Evolutionary conservation across 2,797 vertebrate species (phyloP).

Genomic region (Acanthornis magna): DNA sequence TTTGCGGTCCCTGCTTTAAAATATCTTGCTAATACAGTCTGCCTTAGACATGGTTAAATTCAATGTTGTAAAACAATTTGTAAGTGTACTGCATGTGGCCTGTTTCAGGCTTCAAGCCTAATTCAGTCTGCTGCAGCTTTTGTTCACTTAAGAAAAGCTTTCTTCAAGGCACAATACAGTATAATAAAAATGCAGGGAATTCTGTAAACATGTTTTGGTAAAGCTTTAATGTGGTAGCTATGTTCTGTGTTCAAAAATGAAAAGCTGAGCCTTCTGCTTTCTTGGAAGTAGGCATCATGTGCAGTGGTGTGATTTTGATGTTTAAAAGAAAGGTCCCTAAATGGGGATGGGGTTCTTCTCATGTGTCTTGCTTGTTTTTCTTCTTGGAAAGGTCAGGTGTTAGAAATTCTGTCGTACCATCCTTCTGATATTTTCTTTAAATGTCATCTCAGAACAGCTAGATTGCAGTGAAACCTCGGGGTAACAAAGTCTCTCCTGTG

Average conservation of each 20-base stretch:
- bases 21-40: not conserved
- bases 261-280: not conserved
- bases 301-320: not conserved
- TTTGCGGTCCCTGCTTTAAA: not conserved
- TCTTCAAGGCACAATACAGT: not conserved
- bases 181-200: not conserved
- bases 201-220: not conserved
- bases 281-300: not conserved
- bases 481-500: slow-evolving; percentile 21
- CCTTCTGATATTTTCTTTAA: not conserved
- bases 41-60: not conserved
- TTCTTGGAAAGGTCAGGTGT: slow-evolving; percentile 5
- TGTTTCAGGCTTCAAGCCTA: not conserved
- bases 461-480: not conserved
- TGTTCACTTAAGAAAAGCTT: not conserved
- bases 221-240: not conserved
- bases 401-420: not conserved
- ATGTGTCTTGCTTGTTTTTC: not conserved
- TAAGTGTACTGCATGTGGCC: not conserved
- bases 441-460: slow-evolving; percentile 8
- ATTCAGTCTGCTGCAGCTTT: not conserved
- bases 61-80: not conserved
- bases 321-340: not conserved
- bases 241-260: not conserved
- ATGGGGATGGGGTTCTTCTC: not conserved